Percentiles rank a stretch among this genome's conserved stretches.
Evolutionary conservation across 2,113 vertebrate species (phyloP).

Genomic region (Illadopsis cleaveri): DNA sequence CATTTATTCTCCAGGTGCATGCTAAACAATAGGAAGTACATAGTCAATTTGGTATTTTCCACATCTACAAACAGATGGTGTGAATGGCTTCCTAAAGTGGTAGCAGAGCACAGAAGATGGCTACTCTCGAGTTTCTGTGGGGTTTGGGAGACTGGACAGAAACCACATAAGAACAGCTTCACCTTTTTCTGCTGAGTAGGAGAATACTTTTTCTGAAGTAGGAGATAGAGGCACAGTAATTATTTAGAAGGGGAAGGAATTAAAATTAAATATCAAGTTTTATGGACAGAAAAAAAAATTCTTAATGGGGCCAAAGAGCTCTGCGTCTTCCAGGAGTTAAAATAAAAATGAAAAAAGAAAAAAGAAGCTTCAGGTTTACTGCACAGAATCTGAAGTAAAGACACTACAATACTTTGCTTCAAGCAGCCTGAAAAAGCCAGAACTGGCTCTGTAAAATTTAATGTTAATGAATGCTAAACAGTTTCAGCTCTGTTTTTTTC

Average conservation of each 20-base stretch:
- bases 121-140: background rate
- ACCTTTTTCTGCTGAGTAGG: background rate
- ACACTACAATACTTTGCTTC: background rate
- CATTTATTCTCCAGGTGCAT: background rate
- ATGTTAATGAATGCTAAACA: background rate
- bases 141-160: background rate
- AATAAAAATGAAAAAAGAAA: rapidly evolving
- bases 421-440: background rate
- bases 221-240: background rate
- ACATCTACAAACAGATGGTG: background rate
- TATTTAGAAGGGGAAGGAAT: background rate
- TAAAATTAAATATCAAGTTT: background rate
- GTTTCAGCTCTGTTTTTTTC: background rate
- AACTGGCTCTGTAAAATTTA: background rate
- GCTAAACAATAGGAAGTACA: background rate
- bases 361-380: background rate
- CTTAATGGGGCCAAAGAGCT: background rate
- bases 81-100: background rate
- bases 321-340: background rate
- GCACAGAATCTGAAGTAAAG: background rate
- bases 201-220: too few species aligned
- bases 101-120: background rate
- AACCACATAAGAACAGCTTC: background rate
- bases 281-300: background rate
- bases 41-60: background rate